These are phyloP conservation scores for Ceramica pisi DNA, from an alignment of 2,888 invertebrate species.

Conservation along the genomic window DNA sequence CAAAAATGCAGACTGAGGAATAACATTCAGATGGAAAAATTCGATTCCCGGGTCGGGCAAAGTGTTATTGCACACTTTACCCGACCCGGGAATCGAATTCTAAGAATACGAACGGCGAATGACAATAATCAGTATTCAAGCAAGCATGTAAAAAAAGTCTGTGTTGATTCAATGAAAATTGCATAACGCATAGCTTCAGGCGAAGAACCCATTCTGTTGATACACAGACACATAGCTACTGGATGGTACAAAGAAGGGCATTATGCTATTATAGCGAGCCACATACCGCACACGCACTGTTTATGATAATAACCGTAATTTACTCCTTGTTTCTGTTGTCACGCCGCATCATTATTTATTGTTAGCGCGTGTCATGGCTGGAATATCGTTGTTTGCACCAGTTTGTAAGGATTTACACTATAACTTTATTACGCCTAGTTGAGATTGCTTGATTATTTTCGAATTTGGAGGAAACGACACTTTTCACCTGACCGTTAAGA, in stretches of 20 bases:
- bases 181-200: slow-evolving; percentile 29
- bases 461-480: not conserved
- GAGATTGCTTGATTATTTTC: not conserved
- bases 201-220: slow-evolving; percentile 18
- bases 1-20: not conserved
- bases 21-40: not conserved
- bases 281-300: slow-evolving; percentile 60
- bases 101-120: slow-evolving; percentile 26
- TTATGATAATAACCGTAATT: slow-evolving; percentile 73
- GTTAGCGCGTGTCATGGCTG: slow-evolving; percentile 48
- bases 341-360: slow-evolving; percentile 57
- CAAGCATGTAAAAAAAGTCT: slow-evolving; percentile 47
- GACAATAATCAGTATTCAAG: slow-evolving; percentile 33
- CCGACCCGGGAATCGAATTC: slow-evolving; percentile 7
- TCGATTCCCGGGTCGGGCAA: too few relatives aligned
- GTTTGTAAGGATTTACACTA: slow-evolving; percentile 7
- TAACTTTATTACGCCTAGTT: not conserved
- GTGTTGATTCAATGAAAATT: slow-evolving; percentile 49
- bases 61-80: too few relatives aligned
- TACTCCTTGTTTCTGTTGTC: slow-evolving; percentile 73
- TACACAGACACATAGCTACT: slow-evolving; percentile 29
- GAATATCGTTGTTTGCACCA: slow-evolving; percentile 28
- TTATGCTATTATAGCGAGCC: not conserved
- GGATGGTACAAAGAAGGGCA: slow-evolving; percentile 9
- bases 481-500: not conserved